Percentiles rank a stretch among this genome's conserved stretches.
These are phyloP conservation scores for Lasioglossum oenotherae DNA, from an alignment of 2,888 invertebrate species.

Conservation along the genomic window DNA sequence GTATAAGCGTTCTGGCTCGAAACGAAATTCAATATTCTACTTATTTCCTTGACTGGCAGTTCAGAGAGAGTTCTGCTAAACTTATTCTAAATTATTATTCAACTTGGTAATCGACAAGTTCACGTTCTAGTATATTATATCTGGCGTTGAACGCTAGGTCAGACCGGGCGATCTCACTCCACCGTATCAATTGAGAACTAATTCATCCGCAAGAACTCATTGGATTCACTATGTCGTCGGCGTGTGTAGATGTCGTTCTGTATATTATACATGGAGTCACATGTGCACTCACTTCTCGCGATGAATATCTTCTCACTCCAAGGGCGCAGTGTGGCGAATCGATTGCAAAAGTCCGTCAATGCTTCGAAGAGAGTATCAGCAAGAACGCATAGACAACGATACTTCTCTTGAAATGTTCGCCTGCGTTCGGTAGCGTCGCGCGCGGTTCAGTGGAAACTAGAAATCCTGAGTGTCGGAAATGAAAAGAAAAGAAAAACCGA, in stretches of 20 bases:
- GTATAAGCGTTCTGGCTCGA: neutral
- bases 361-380: neutral
- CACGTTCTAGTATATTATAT: neutral
- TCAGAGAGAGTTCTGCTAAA: constrained; percentile 1
- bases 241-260: neutral
- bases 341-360: neutral
- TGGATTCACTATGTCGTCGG: neutral
- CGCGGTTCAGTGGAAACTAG: neutral
- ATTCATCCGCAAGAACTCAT: constrained; percentile 9
- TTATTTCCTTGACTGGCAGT: neutral
- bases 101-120: neutral
- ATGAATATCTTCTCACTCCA: neutral
- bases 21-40: neutral
- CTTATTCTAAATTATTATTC: constrained; percentile 1
- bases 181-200: constrained; percentile 17
- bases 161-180: neutral
- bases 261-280: neutral
- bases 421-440: neutral
- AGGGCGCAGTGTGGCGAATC: neutral
- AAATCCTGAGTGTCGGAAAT: neutral
- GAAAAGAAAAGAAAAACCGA: neutral
- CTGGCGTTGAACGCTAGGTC: neutral
- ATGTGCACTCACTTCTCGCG: neutral
- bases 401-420: neutral
- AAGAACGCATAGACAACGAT: neutral